Base-by-base conservation (phyloP, 2,888 invertebrate species). In the Eristalis tenax region DNA sequence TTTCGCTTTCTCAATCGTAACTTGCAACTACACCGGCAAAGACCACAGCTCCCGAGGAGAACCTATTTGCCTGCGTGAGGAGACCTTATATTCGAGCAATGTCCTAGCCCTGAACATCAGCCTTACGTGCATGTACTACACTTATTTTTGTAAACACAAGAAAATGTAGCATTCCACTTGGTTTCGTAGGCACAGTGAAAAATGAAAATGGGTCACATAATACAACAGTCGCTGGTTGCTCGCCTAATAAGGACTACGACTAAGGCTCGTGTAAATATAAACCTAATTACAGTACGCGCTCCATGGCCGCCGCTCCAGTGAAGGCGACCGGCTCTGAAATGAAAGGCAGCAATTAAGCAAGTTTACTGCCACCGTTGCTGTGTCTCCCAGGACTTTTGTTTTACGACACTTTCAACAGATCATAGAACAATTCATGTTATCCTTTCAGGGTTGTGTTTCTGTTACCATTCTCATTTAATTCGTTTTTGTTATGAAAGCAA, bases 341-440 rank as follows among this genome's bases (percentile, higher is more conserved):
- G 22, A 61, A 40, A 57, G 64, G 77, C 71, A 56, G 76, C 79
- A 83, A 87, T 75, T 71, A 83, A 83, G 57, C 61, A 57, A 74
- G 57, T 71, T 81, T 69, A 85, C 76, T 64, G 59, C 69, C 64
- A 11, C 40, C 73, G 11, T 57, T 68, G 43, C 57, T 28, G 50
- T 38, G 50, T 38, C 64, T 59, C 78, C 32, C 64, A 78, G 83
- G 83, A 79, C 79, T 75, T 83, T 68, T 79, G 63, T 75, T 83
- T 83, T 83, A 87, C 59, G 83, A 83, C 83, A 87, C 79, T 87
- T 87, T 87, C 79, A 87, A 87, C 87, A 87, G 87, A 87, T 87
- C 87, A 87, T 87, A 87, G 71, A 83, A 87, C 75, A 79, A 79
- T 79, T 83, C 86, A 78, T 59, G 66, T 71, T 82, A 74, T 86